A percentile compares a stretch with the other conserved stretches of the same genome.
phyloP scores from a whole-genome alignment of 2,113 vertebrate species.

The Limanda limanda region DNA sequence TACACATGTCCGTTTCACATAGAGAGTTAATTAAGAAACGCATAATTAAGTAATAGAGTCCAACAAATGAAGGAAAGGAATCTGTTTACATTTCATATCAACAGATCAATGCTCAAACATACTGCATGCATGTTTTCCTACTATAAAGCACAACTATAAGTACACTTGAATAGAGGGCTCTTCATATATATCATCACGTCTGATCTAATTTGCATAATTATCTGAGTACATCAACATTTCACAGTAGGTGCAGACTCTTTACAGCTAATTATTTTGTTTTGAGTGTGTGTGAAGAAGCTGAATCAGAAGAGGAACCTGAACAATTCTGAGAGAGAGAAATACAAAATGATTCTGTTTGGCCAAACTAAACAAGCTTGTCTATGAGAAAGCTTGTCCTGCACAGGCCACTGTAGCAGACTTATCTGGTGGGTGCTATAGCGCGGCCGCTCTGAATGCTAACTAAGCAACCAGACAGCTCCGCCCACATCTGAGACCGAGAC shows the following conservation, averaged over 20 bases:
- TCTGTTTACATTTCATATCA: neutral
- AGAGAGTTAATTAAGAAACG: slow-evolving; percentile 32
- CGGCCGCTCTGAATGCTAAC: slow-evolving; percentile 90
- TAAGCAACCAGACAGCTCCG: slow-evolving; percentile 85
- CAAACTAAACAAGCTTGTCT: slow-evolving; percentile 14
- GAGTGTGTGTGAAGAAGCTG: neutral
- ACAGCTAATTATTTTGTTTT: neutral
- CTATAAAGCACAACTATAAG: too few relatives aligned
- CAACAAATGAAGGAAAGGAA: neutral
- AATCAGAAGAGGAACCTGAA: neutral
- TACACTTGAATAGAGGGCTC: too few relatives aligned
- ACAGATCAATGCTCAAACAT: slow-evolving; percentile 1
- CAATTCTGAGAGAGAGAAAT: neutral
- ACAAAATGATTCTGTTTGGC: neutral
- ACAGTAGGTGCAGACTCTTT: too few relatives aligned
- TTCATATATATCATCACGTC: too few relatives aligned
- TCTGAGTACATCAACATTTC: too few relatives aligned
- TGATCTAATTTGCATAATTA: too few relatives aligned
- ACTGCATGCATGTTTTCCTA: neutral
- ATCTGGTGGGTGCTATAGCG: slow-evolving; percentile 39
- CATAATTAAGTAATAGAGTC: slow-evolving; percentile 29
- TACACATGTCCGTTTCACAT: slow-evolving; percentile 25
- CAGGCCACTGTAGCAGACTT: slow-evolving; percentile 36
- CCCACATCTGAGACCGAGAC: slow-evolving; percentile 81
- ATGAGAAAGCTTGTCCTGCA: slow-evolving; percentile 39